A percentile compares a stretch with the other conserved stretches of the same genome.
Conservation (phyloP, 2,113 vertebrate species). For the Bufo bufo region DNA sequence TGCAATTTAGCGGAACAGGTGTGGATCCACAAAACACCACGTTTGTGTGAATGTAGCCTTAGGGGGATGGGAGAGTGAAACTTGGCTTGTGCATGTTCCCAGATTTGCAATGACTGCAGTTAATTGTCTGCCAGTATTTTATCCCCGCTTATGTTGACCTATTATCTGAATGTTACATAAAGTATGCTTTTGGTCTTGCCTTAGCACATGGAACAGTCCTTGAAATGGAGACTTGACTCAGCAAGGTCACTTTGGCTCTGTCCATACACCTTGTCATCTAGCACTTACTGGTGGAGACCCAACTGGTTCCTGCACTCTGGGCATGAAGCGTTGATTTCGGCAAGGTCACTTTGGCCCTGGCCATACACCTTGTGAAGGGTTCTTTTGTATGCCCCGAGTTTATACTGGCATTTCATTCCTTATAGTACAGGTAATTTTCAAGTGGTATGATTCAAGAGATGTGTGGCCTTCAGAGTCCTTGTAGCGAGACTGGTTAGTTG, state of each 20-base stretch:
- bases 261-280: slow-evolving; percentile 34
- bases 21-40: no score
- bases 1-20: no score
- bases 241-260: slow-evolving; percentile 48
- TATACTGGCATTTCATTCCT: not conserved
- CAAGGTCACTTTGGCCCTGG: slow-evolving; percentile 89
- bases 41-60: no score
- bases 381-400: not conserved
- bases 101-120: slow-evolving; percentile 38
- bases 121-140: not conserved
- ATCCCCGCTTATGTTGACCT: not conserved
- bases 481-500: no score
- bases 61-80: no score
- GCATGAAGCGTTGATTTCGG: slow-evolving; percentile 66
- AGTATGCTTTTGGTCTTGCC: slow-evolving; percentile 60
- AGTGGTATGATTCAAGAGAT: not conserved
- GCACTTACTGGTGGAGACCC: not conserved
- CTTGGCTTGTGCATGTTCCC: not conserved
- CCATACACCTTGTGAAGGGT: slow-evolving; percentile 89
- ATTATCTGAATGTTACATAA: not conserved
- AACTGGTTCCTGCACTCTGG: not conserved
- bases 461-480: not conserved
- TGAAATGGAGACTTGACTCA: slow-evolving; percentile 38
- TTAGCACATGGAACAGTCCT: slow-evolving; percentile 57
- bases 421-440: slow-evolving; percentile 64